Evolutionary conservation across 2,113 vertebrate genomes (phyloP).

Genomic region (Neolamprologus cancellatus): DNA sequence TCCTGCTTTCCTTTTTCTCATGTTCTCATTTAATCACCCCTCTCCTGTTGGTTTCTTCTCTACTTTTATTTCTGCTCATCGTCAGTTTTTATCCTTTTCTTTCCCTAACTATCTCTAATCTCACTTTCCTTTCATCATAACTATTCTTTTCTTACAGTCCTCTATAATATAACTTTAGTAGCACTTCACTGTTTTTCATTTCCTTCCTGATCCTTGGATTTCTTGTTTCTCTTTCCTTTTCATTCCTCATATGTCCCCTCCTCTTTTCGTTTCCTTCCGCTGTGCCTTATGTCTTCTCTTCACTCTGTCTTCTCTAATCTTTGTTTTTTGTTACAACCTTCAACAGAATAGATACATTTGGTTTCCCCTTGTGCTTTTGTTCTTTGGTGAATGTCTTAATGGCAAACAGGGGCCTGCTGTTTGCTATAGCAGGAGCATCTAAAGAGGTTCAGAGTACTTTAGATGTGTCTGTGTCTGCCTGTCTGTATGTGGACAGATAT

Average conservation of each 20-base stretch:
- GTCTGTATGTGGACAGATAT: background rate
- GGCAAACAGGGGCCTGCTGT: fast-evolving
- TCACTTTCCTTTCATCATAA: fast-evolving
- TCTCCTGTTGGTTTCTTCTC: background rate
- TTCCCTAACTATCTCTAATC: background rate
- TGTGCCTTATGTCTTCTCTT: background rate
- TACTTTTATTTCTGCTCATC: background rate
- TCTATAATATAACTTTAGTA: background rate
- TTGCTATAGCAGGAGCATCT: background rate
- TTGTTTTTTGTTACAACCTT: background rate
- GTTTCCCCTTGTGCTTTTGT: background rate
- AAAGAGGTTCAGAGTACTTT: background rate
- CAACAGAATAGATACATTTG: background rate
- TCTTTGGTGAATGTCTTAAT: background rate
- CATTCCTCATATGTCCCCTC: no score
- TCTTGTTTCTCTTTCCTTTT: no score
- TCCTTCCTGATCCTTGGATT: no score
- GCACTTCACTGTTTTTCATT: background rate
- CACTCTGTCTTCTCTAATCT: background rate
- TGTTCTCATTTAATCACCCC: background rate
- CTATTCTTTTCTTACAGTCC: background rate
- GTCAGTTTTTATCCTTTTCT: background rate
- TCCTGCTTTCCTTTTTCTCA: background rate
- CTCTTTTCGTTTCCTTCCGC: background rate
- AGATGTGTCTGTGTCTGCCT: fast-evolving